These are phyloP conservation scores for Leptarthrus brevirostris DNA, from an alignment of 2,888 invertebrate species.

Conservation along the genomic window DNA sequence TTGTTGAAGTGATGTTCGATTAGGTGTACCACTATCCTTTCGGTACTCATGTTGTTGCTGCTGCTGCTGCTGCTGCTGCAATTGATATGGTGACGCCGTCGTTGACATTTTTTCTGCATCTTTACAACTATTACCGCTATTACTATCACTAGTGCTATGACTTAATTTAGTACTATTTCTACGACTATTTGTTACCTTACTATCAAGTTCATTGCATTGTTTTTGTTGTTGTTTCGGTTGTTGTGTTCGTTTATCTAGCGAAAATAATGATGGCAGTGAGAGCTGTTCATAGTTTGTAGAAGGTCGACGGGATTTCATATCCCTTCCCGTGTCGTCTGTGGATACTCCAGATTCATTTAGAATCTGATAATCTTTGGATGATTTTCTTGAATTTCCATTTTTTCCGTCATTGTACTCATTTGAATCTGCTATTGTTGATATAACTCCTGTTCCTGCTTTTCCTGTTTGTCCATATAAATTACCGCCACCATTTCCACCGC, in stretches of 20 bases:
- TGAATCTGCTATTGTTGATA: slow-evolving; percentile 16
- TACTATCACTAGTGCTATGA: slow-evolving; percentile 43
- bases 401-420: slow-evolving; percentile 39
- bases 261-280: slow-evolving; percentile 43
- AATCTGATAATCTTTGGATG: slow-evolving; percentile 48
- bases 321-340: background rate
- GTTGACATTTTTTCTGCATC: slow-evolving; percentile 1
- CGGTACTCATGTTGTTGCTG: slow-evolving; percentile 10
- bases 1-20: slow-evolving; percentile 16
- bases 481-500: slow-evolving; percentile 40
- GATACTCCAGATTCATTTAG: slow-evolving; percentile 37
- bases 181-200: slow-evolving; percentile 50
- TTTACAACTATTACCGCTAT: slow-evolving; percentile 28
- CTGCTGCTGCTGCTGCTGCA: too few relatives aligned
- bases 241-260: slow-evolving; percentile 35
- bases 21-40: background rate
- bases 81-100: slow-evolving; percentile 41
- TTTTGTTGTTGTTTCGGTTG: slow-evolving; percentile 43
- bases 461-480: slow-evolving; percentile 20
- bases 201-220: slow-evolving; percentile 52
- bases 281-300: slow-evolving; percentile 22
- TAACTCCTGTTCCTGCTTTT: background rate
- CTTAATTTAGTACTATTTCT: slow-evolving; percentile 48
- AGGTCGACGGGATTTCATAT: background rate
- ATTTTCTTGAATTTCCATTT: slow-evolving; percentile 33